Base-by-base conservation (phyloP, 2,888 invertebrate species). In the Cataglyphis cursor region DNA sequence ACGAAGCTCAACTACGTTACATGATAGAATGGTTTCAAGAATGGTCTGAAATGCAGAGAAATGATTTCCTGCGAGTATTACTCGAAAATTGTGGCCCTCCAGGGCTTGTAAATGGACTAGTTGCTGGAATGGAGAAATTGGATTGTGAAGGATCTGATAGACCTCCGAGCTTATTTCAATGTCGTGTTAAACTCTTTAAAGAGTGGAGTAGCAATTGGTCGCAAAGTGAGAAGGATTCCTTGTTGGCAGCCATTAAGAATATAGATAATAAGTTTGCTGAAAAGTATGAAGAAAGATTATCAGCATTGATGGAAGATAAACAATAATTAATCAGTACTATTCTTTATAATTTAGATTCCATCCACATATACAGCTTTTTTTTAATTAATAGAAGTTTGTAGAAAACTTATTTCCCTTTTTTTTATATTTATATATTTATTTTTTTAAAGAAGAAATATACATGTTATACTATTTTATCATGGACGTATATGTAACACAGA, bases 1-100 rank as follows among this genome's bases (percentile, higher is more conserved):
- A 96, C 51, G 97, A 97, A 92, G 97, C 97, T 3, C 98, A 98
- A 95, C 96, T 98, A 91, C 96, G 97, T 80, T 98, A 98, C 94
- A 95, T 98, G 88, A 95, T 97, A 82, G 97, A 98, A 93, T 98
- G 98, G 98, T 98, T 98, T 93, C 96, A 96, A 92, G 98, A 98
- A 95, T 98, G 98, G 96, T 98, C 98, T 93, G 98, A 98, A 93
- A 96, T 98, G 94, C 98, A 98, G 94, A 96, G 97, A 81, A 97
- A 97, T 84, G 98, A 98, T 94, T 98, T 98, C 94, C 94, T 98
- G 85, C 97, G 97, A 0, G 96, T 98, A 83, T 95, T 98, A 62
- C 96, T 97, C 44, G 97, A 97, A 90, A 96, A 96, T 88, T 96
- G 96, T 88, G 96, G 96, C 5, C 96, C 96, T 24, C 95, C 96